Conservation (phyloP, 2,888 invertebrate species). For the Pemphredon lugubris region DNA sequence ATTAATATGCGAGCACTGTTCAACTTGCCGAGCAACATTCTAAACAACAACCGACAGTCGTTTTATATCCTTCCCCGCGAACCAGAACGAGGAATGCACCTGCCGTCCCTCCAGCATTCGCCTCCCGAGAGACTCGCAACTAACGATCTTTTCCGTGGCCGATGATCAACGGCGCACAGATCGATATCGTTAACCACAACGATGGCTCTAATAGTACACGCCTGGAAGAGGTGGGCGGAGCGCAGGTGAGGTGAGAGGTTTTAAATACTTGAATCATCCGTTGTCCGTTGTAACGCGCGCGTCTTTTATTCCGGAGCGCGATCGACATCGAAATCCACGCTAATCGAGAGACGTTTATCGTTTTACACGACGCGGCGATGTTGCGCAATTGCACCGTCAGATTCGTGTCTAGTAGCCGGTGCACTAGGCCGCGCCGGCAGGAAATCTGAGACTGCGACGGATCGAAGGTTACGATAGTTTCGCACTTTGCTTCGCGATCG, state of each 20-base stretch:
- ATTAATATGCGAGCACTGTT: conserved; percentile 31
- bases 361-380: too few species aligned
- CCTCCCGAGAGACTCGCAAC: conserved; percentile 45
- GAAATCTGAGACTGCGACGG: conserved; percentile 40
- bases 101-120: conserved; percentile 36
- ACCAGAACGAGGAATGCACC: conserved; percentile 50
- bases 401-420: neutral
- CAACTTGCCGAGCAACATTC: conserved; percentile 47
- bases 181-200: too few species aligned
- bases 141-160: conserved; percentile 36
- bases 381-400: conserved; percentile 1
- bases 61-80: conserved; percentile 31
- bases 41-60: conserved; percentile 30
- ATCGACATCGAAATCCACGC: too few species aligned
- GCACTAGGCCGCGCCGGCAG: conserved; percentile 1
- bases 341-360: too few species aligned
- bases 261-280: too few species aligned
- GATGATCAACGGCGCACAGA: too few species aligned
- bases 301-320: too few species aligned
- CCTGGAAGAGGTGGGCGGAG: too few species aligned
- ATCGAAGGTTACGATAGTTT: conserved; percentile 51
- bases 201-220: too few species aligned
- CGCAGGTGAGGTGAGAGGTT: conserved; percentile 26
- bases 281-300: too few species aligned
- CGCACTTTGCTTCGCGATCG: conserved; percentile 44